phyloP scores from a whole-genome alignment of 2,113 vertebrate species.

The Bostrychus sinensis region DNA sequence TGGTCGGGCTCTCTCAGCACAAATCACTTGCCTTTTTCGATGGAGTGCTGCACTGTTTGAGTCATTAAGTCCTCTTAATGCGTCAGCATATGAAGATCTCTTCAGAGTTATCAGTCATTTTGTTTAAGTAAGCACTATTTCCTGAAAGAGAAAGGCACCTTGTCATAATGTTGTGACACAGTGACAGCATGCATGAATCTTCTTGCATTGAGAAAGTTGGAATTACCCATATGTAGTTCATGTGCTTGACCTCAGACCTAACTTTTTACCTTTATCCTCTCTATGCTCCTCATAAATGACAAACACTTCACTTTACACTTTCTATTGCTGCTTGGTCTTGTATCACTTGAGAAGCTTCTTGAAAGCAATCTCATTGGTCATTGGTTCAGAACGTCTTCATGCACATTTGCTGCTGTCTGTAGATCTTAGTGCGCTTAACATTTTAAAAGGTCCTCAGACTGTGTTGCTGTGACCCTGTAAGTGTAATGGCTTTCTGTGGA shows the following conservation, averaged over 20 bases:
- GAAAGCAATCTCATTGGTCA: not conserved
- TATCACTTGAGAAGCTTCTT: not conserved
- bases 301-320: conserved; percentile 1
- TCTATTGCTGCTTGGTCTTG: not conserved
- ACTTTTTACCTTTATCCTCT: not conserved
- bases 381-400: conserved; percentile 17
- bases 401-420: conserved; percentile 14
- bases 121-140: conserved; percentile 60
- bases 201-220: not conserved
- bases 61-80: conserved; percentile 58
- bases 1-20: conserved; percentile 13
- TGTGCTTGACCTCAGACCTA: not conserved
- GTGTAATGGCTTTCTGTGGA: conserved; percentile 57
- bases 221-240: not conserved
- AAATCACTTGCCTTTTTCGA: conserved; percentile 39
- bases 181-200: not conserved
- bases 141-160: conserved; percentile 55
- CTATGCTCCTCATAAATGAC: not conserved
- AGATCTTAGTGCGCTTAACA: conserved; percentile 7
- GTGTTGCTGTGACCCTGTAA: conserved; percentile 37
- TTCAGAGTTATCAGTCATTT: conserved; percentile 62
- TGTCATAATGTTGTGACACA: conserved; percentile 31
- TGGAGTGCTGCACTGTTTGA: conserved; percentile 49
- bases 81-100: conserved; percentile 60
- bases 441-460: conserved; percentile 39